Percentiles rank a stretch among this genome's conserved stretches.
These are phyloP conservation scores for Stichodactyla mertensii DNA, from an alignment of 64 coral and sea anemone genomes.

Conservation along the genomic window DNA sequence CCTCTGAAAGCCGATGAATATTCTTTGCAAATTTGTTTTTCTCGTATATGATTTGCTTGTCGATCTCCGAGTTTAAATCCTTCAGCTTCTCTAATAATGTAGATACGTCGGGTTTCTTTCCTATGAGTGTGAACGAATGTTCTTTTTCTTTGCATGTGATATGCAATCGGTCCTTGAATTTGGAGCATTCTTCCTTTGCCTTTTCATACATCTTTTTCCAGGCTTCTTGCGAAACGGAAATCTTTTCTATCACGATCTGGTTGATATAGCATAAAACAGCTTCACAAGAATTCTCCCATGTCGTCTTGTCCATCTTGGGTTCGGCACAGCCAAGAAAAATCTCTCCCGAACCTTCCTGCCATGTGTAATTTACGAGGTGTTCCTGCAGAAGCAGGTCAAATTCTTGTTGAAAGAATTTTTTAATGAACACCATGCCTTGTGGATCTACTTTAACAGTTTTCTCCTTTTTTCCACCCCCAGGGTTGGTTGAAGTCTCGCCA, in stretches of 20 bases:
- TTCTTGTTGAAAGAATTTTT: not conserved
- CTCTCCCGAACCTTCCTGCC: not conserved
- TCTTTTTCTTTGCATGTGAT: not conserved
- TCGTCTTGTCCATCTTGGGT: not conserved
- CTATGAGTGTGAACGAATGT: not conserved
- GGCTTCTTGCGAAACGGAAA: not conserved
- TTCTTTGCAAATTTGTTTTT: slow-evolving; percentile 15
- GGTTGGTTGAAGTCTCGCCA: not conserved
- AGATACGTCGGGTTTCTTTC: not conserved
- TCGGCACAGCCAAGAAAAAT: not conserved
- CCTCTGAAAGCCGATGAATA: not conserved
- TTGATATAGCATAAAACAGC: not conserved
- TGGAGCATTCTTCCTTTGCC: not conserved
- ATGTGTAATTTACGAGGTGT: not conserved
- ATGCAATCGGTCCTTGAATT: not conserved
- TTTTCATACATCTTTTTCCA: not conserved
- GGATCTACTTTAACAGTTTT: not conserved
- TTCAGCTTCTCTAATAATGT: not conserved
- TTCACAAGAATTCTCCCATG: slow-evolving; percentile 13
- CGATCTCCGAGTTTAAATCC: not conserved
- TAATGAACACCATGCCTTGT: not conserved
- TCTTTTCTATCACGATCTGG: not conserved
- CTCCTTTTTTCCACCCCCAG: not conserved
- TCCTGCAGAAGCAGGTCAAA: not conserved
- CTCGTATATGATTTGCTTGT: not conserved